Evolutionary conservation across 2,888 invertebrate genomes (phyloP).

Genomic region (Platycnemis pennipes): DNA sequence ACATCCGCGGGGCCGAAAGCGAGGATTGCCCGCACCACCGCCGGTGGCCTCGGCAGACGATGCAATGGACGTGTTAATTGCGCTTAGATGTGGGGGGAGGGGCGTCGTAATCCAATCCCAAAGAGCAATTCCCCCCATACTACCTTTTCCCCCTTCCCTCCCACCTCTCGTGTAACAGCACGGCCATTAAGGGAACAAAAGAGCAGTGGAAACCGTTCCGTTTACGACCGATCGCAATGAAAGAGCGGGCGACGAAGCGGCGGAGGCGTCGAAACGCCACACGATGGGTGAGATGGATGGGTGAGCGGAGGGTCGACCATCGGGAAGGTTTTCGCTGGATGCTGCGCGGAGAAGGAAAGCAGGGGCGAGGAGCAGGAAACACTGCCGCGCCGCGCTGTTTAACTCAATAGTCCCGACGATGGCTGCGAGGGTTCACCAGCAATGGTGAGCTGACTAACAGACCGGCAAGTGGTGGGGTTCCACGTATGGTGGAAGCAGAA

Average conservation of each 20-base stretch:
- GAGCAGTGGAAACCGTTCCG: not conserved
- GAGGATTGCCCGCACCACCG: not conserved
- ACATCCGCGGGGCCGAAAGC: no score
- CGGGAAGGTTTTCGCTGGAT: not conserved
- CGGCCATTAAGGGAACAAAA: slow-evolving; percentile 3
- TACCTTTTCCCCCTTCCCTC: not conserved
- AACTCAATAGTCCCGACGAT: not conserved
- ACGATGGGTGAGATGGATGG: slow-evolving; percentile 24
- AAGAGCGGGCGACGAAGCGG: slow-evolving; percentile 42
- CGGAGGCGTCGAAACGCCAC: not conserved
- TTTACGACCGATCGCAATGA: slow-evolving; percentile 14
- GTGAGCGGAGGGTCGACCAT: not conserved
- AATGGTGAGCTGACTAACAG: no score
- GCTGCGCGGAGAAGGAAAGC: not conserved
- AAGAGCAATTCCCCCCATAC: not conserved
- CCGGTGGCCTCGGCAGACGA: not conserved
- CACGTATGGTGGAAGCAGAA: no score
- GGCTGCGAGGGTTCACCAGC: no score
- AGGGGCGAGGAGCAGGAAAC: not conserved
- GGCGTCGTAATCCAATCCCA: slow-evolving; percentile 1
- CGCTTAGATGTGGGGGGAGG: not conserved
- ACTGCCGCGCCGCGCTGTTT: not conserved
- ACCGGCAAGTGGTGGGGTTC: no score
- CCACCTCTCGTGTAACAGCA: not conserved
- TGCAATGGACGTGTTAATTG: slow-evolving; percentile 31